These are phyloP conservation scores for Acanthornis magna DNA, from an alignment of 2,797 vertebrate genomes.

Conservation along the genomic window DNA sequence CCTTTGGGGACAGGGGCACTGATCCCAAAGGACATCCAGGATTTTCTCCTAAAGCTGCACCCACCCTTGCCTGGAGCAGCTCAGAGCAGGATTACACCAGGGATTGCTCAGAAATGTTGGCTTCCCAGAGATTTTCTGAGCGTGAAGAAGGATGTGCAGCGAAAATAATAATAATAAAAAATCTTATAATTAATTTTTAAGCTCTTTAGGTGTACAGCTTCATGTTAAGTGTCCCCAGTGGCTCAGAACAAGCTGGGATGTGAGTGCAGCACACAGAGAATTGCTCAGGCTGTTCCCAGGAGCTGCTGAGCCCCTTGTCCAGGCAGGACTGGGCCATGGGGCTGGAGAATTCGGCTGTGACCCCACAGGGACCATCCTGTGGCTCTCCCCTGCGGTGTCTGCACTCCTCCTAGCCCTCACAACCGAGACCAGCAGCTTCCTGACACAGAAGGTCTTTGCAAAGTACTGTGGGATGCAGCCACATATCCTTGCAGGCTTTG, in stretches of 20 bases:
- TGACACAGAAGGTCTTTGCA: not conserved
- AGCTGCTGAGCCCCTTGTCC: not conserved
- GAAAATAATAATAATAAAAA: not conserved
- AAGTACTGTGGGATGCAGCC: not conserved
- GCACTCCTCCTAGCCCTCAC: not conserved
- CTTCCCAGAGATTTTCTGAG: not conserved
- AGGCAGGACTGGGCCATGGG: not conserved
- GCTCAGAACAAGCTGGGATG: not conserved
- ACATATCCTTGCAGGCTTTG: not conserved
- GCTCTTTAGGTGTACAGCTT: not conserved
- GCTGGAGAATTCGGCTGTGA: fast-evolving
- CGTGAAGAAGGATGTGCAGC: not conserved
- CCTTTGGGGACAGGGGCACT: not conserved
- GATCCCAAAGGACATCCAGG: not conserved
- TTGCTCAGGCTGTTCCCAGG: not conserved
- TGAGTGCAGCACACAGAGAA: not conserved
- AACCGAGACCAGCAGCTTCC: not conserved
- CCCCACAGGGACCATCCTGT: not conserved
- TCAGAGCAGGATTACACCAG: not conserved
- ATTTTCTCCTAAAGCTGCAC: not conserved
- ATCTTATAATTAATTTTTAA: fast-evolving
- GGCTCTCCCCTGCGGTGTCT: not conserved
- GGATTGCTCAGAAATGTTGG: not conserved
- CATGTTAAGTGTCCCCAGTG: not conserved
- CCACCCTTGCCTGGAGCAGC: not conserved